A percentile compares a stretch with the other conserved stretches of the same genome.
These are phyloP conservation scores for Brachylomia viminalis DNA, from an alignment of 2,888 invertebrate species.

Conservation along the genomic window DNA sequence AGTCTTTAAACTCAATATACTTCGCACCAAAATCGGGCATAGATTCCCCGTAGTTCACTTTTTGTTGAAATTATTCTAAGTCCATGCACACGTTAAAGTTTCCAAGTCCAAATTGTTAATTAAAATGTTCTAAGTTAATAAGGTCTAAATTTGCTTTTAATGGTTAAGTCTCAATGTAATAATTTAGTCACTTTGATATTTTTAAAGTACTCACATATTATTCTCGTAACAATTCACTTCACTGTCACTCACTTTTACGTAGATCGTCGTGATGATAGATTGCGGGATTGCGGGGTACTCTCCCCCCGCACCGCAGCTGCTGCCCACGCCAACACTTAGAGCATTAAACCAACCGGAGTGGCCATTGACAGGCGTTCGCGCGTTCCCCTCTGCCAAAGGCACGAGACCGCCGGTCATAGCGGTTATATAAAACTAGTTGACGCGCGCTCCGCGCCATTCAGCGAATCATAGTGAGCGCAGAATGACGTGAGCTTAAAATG, in stretches of 20 bases:
- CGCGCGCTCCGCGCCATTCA: no score
- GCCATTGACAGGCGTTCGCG: no score
- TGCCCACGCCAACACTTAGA: no score
- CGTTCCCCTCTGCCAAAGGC: no score
- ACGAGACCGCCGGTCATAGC: no score
- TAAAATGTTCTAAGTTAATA: background rate
- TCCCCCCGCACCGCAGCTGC: slow-evolving; percentile 2
- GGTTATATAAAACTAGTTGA: no score
- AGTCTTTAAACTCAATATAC: no score
- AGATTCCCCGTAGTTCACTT: slow-evolving; percentile 5
- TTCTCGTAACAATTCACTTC: background rate
- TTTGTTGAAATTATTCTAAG: slow-evolving; percentile 14
- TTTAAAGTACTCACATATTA: slow-evolving; percentile 6
- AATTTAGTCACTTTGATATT: background rate
- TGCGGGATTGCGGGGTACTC: slow-evolving; percentile 3
- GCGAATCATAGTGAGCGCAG: no score
- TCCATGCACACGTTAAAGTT: background rate
- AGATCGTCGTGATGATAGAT: slow-evolving; percentile 14
- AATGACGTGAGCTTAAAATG: no score
- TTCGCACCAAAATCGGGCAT: slow-evolving; percentile 10
- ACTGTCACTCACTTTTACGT: slow-evolving; percentile 14
- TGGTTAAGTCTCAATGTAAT: background rate
- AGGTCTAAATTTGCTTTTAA: background rate
- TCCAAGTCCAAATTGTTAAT: slow-evolving; percentile 4
- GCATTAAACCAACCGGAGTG: no score